Evolutionary conservation across 2,797 vertebrate genomes (phyloP).

Genomic region (Salarias fasciatus): DNA sequence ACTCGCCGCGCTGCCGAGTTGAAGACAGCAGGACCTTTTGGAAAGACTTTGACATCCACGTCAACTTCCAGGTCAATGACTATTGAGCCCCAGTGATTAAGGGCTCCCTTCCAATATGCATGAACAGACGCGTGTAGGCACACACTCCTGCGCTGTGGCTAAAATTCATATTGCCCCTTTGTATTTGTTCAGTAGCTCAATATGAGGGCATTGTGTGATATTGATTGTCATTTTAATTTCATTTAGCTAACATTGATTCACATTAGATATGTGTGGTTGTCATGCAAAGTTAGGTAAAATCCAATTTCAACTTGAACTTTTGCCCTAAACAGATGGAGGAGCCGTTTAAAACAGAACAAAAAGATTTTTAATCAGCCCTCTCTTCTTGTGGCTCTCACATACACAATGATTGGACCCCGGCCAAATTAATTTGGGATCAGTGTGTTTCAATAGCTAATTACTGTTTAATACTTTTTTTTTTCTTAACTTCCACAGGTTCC

Average conservation of each 20-base stretch:
- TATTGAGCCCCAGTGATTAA: constrained; percentile 78
- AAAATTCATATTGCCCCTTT: constrained; percentile 80
- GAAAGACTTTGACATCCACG: constrained; percentile 75
- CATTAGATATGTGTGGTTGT: constrained; percentile 77
- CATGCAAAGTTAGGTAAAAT: constrained; percentile 76
- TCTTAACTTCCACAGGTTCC: constrained; percentile 86
- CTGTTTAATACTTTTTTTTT: not conserved
- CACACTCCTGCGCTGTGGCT: constrained; percentile 61
- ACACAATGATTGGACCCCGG: not conserved
- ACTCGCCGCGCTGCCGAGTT: constrained; percentile 49
- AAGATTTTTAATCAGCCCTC: constrained; percentile 38
- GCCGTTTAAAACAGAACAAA: constrained; percentile 44
- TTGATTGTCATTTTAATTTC: constrained; percentile 84
- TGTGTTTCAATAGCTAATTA: constrained; percentile 15
- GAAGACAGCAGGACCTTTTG: constrained; percentile 74
- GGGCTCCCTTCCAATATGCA: constrained; percentile 72
- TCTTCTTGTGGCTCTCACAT: not conserved
- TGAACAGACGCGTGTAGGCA: constrained; percentile 73
- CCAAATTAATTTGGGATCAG: constrained; percentile 5
- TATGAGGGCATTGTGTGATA: constrained; percentile 82
- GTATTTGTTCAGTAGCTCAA: constrained; percentile 85
- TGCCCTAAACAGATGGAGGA: constrained; percentile 75
- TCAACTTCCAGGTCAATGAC: constrained; percentile 83
- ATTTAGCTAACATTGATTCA: constrained; percentile 78
- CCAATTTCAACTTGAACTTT: constrained; percentile 69